Percentiles rank a stretch among this genome's conserved stretches.
Conservation (phyloP, 2,888 invertebrate species). For the Acronicta leporina region DNA sequence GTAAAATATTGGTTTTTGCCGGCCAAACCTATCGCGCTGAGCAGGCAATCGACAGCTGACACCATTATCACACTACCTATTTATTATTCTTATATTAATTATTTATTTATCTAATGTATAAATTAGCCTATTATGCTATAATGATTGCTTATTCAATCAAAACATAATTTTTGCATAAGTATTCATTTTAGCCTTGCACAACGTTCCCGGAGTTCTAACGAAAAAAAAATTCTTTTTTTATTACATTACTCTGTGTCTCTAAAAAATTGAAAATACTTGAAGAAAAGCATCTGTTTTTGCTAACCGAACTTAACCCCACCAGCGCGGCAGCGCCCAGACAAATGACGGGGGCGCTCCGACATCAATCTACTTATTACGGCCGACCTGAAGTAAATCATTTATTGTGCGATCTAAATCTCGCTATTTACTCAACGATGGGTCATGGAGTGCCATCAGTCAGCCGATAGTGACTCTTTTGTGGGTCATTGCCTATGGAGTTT, state of each 20-base stretch:
- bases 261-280: conserved; percentile 7
- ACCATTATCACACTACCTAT: no score
- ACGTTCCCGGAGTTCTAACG: not conserved
- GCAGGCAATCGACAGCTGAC: no score
- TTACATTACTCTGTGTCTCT: not conserved
- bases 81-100: no score
- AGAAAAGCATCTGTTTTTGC: conserved; percentile 54
- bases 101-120: no score
- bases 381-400: conserved; percentile 84
- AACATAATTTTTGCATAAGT: no score
- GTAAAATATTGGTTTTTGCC: no score
- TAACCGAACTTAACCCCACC: conserved; percentile 51
- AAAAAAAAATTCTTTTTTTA: no score
- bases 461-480: conserved; percentile 59
- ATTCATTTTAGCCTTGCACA: no score
- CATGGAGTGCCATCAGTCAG: conserved; percentile 75
- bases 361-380: conserved; percentile 86
- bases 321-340: conserved; percentile 68
- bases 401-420: conserved; percentile 82
- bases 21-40: no score
- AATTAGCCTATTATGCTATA: no score
- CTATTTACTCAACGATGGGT: conserved; percentile 83
- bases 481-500: conserved; percentile 47
- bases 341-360: conserved; percentile 77
- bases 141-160: no score